Evolutionary conservation across 1,140 invertebrate genomes (phyloP).

Genomic region (Lerema accius): DNA sequence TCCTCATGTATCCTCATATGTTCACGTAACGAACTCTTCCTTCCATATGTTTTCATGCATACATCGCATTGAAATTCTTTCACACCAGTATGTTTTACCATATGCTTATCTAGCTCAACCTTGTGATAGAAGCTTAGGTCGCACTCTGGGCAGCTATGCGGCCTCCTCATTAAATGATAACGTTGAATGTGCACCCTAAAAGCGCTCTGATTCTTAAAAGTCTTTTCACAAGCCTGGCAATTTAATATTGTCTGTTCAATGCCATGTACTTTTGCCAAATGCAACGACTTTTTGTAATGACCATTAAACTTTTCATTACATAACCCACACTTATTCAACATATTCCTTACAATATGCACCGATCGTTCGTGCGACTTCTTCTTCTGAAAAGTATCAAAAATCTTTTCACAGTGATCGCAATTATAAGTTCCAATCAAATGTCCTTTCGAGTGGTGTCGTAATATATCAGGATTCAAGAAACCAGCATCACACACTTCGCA

Average conservation of each 20-base stretch:
- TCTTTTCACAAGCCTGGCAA: slow-evolving; percentile 46
- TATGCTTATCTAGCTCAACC: slow-evolving; percentile 40
- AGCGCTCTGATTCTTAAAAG: slow-evolving; percentile 22
- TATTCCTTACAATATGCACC: slow-evolving; percentile 29
- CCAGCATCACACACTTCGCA: slow-evolving; percentile 86
- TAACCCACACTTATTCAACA: slow-evolving; percentile 20
- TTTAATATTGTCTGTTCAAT: slow-evolving; percentile 24
- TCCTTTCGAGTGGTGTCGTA: slow-evolving; percentile 22
- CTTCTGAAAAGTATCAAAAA: slow-evolving; percentile 34
- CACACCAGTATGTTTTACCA: slow-evolving; percentile 49
- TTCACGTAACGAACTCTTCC: slow-evolving; percentile 68
- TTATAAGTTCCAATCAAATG: slow-evolving; percentile 33
- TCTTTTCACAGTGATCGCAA: slow-evolving; percentile 36
- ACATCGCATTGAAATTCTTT: slow-evolving; percentile 49
- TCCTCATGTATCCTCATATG: slow-evolving; percentile 61
- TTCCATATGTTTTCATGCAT: slow-evolving; percentile 69
- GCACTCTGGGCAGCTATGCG: slow-evolving; percentile 50
- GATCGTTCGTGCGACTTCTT: slow-evolving; percentile 32
- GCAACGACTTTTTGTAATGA: slow-evolving; percentile 33
- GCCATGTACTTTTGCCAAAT: slow-evolving; percentile 42
- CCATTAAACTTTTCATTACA: slow-evolving; percentile 43
- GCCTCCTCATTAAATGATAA: slow-evolving; percentile 45
- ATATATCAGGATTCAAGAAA: slow-evolving; percentile 68
- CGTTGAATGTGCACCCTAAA: slow-evolving; percentile 38
- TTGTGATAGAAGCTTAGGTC: slow-evolving; percentile 41